Conservation (phyloP, 2,888 invertebrate genomes). For the Tigriopus californicus region DNA sequence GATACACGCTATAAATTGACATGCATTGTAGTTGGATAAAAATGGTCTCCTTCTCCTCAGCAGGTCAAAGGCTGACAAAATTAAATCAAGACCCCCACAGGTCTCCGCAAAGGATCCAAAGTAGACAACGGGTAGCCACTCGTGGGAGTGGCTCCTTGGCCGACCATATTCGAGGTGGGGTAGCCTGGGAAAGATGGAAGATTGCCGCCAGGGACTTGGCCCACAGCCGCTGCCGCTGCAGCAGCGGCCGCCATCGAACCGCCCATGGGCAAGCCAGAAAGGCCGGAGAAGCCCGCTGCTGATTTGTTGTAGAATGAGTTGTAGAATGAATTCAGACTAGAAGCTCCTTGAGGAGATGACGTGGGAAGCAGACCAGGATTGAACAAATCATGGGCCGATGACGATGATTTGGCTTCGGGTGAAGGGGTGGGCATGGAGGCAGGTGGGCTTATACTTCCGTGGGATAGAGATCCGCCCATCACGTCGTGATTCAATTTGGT, state of each 20-base stretch:
- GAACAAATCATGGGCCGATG: too few species aligned
- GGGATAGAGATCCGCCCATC: background rate
- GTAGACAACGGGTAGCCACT: background rate
- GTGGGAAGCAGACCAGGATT: background rate
- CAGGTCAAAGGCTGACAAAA: background rate
- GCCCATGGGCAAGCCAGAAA: conserved; percentile 8
- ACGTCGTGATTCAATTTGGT: too few species aligned
- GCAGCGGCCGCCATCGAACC: conserved; percentile 52
- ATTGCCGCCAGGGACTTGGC: conserved; percentile 43
- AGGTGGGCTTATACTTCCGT: background rate
- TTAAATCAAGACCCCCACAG: conserved; percentile 10
- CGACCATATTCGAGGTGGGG: too few species aligned
- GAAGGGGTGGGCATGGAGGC: conserved; percentile 10
- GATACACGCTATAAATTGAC: background rate
- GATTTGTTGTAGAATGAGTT: conserved; percentile 39
- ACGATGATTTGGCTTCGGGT: conserved; percentile 1
- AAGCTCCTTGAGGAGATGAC: background rate
- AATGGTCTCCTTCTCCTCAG: background rate
- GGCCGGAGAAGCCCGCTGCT: conserved; percentile 15
- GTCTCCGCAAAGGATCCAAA: conserved; percentile 5
- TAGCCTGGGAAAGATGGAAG: conserved; percentile 25
- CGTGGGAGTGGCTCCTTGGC: conserved; percentile 23
- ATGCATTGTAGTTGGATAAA: background rate
- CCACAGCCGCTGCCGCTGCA: conserved; percentile 48
- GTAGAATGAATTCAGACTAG: conserved; percentile 40